phyloP scores from a whole-genome alignment of 2,888 invertebrate genomes.

The Polydrusus tereticollis region DNA sequence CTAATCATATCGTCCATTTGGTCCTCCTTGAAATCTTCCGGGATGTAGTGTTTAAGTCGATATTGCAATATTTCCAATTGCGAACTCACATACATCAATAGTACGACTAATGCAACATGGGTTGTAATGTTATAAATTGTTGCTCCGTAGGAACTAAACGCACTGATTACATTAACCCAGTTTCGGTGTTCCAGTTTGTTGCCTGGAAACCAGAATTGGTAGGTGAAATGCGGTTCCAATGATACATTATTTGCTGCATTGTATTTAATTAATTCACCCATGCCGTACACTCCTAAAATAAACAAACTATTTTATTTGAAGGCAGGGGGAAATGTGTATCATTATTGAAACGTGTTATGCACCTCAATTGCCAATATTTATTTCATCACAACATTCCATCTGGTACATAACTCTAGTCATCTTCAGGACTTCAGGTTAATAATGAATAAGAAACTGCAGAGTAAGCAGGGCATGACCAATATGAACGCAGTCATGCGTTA shows the following conservation, averaged over 20 bases:
- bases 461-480: too few species aligned
- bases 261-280: background rate
- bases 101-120: background rate
- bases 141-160: background rate
- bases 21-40: background rate
- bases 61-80: slow-evolving; percentile 1
- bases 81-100: background rate
- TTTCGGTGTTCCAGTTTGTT: slow-evolving; percentile 8
- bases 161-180: background rate
- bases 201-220: background rate
- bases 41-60: background rate
- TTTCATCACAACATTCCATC: too few species aligned
- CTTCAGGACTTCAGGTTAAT: too few species aligned
- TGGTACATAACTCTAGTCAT: too few species aligned
- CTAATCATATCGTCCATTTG: background rate
- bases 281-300: background rate
- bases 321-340: too few species aligned
- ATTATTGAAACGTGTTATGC: too few species aligned
- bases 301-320: too few species aligned
- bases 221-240: slow-evolving; percentile 9
- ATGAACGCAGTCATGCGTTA: too few species aligned
- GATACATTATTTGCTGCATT: background rate
- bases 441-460: too few species aligned
- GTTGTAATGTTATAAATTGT: background rate
- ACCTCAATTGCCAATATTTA: too few species aligned